Conservation (phyloP, 2,113 vertebrate genomes). For the Myiozetetes cayanensis region DNA sequence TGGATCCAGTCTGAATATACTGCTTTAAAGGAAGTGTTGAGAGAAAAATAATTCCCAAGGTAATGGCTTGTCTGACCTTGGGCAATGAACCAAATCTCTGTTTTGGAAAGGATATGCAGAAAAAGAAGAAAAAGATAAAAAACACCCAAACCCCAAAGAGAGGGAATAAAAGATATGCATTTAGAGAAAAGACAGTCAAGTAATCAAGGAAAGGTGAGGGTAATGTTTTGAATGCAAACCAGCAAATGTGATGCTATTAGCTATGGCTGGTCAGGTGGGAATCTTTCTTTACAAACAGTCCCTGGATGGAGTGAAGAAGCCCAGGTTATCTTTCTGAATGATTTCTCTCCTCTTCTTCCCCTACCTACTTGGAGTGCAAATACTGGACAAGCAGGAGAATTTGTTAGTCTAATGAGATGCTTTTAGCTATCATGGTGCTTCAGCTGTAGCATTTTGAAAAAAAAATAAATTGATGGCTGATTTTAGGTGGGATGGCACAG, state of each 20-base stretch:
- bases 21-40: background rate
- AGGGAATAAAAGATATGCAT: background rate
- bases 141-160: background rate
- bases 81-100: background rate
- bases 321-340: background rate
- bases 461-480: background rate
- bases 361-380: background rate
- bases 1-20: background rate
- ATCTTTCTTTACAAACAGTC: background rate
- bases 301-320: background rate
- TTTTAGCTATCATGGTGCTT: background rate
- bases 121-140: background rate
- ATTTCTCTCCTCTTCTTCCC: background rate
- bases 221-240: background rate
- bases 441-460: background rate
- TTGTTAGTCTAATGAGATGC: background rate
- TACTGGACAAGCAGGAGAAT: background rate
- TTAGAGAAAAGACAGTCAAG: background rate
- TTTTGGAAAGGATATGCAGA: background rate
- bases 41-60: constrained; percentile 23
- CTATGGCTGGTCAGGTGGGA: background rate
- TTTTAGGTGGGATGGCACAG: background rate
- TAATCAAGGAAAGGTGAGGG: background rate
- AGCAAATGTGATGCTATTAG: background rate
- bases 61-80: background rate